Percentiles rank a stretch among this genome's conserved stretches.
Evolutionary conservation across 2,797 vertebrate species (phyloP).

Genomic region (Sarcoramphus papa): DNA sequence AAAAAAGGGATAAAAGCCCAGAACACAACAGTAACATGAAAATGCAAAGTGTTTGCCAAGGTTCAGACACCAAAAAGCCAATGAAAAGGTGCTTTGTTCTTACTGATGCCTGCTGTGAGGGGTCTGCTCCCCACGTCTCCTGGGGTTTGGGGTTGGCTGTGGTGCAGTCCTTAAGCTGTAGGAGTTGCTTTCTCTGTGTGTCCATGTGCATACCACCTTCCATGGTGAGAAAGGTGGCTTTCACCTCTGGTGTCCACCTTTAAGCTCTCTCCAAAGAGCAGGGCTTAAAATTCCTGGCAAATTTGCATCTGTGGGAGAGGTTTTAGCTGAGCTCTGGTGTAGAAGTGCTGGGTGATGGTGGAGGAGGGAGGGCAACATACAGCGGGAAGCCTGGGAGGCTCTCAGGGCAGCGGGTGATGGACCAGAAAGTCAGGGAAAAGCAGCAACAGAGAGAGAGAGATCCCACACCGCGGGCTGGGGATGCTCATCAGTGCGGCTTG

Average conservation of each 20-base stretch:
- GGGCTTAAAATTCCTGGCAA: background rate
- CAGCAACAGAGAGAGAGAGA: background rate
- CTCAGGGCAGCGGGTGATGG: background rate
- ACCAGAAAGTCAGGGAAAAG: background rate
- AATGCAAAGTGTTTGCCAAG: background rate
- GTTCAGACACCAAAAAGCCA: background rate
- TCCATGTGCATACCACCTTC: background rate
- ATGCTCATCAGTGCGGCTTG: accelerated
- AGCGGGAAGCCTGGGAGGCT: background rate
- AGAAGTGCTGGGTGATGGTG: background rate
- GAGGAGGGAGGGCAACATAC: background rate
- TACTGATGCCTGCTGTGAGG: accelerated
- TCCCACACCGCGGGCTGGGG: accelerated
- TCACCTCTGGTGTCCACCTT: too few species aligned
- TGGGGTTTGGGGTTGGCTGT: background rate
- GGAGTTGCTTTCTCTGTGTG: background rate
- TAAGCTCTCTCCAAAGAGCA: background rate
- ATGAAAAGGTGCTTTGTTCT: background rate
- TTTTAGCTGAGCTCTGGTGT: background rate
- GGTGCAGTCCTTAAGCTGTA: background rate
- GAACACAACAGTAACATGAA: background rate
- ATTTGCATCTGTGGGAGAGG: background rate
- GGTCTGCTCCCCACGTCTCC: background rate
- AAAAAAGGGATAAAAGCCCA: background rate
- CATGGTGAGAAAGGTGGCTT: background rate